Evolutionary conservation across 1,140 invertebrate genomes (phyloP).

Genomic region (Monochamus saltuarius): DNA sequence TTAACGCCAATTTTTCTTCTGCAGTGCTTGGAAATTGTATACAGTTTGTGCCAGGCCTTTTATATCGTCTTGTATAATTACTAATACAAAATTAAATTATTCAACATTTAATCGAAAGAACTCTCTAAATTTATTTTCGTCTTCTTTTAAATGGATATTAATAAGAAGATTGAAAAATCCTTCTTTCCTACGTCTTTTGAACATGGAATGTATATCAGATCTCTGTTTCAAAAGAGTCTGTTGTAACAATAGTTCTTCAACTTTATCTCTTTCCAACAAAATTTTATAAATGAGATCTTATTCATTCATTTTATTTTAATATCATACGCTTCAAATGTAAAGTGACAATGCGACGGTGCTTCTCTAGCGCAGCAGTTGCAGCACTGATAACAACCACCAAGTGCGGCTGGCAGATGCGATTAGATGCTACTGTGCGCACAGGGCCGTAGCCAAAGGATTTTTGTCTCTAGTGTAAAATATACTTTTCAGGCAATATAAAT

Average conservation of each 20-base stretch:
- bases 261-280: conserved; percentile 9
- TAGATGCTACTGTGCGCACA: too few relatives aligned
- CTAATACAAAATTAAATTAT: conserved; percentile 12
- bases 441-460: too few relatives aligned
- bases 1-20: not conserved
- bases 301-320: conserved; percentile 1
- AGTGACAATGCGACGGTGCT: too few relatives aligned
- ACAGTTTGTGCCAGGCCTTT: not conserved
- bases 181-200: not conserved
- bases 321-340: too few relatives aligned
- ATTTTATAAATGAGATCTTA: conserved; percentile 9
- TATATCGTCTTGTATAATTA: not conserved
- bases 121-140: not conserved
- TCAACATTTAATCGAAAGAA: conserved; percentile 11
- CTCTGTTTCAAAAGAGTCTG: conserved; percentile 3
- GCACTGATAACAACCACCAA: too few relatives aligned
- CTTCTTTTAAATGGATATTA: conserved; percentile 5
- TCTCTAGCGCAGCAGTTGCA: too few relatives aligned
- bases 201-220: not conserved
- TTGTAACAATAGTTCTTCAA: conserved; percentile 8
- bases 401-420: too few relatives aligned
- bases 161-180: conserved; percentile 9
- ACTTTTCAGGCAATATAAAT: too few relatives aligned
- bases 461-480: too few relatives aligned
- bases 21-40: too few relatives aligned